Base-by-base conservation (phyloP, 1,140 invertebrate species). In the Camponotus floridanus region DNA sequence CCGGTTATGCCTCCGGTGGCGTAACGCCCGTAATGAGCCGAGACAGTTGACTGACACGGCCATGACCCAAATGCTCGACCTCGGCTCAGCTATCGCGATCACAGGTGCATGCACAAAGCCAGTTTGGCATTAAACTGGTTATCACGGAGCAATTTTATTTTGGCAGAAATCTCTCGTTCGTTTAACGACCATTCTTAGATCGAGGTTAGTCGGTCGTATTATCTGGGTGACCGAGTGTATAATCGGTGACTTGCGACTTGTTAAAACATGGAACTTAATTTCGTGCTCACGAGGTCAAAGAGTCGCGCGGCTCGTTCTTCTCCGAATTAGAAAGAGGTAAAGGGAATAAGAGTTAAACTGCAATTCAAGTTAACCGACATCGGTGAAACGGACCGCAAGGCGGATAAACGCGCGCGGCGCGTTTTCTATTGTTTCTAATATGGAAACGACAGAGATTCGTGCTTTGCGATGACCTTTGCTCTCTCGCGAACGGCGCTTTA, bases 31-130 rank as follows among this genome's bases (percentile, higher is more conserved):
- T 81, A 81, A 81, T 81, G 57, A 81, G 13, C 39, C 13, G 26
- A 73, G 67, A 73, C 67, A 81, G 65, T 31, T 80, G 48, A 81
- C 55, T 81, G 79, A 61, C 79, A 81, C 51, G 79, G 39, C 51
- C 67, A 15, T 81, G 79, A 73, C 67, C 79, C 18, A 73, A 59
- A 61, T 81, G 51, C 36, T 61, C 79, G 79, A 73, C 39, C 68
- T 81, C 67, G n/a, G 26, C 9, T 71, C 51, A 59, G 33, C 67
- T 71, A 81, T 71, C 78, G 39, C 67, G 65, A 81, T 81, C 51
- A 59, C 51, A 81, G 67, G 67, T 73, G 79, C 79, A 73, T 81
- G 79, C 51, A 81, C 68, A 81, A 80, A 61, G 79, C 26, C 42
- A 26, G 67, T 42, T 73, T 59, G 31, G 48, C 48, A 73, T 48